A percentile compares a stretch with the other conserved stretches of the same genome.
These are phyloP conservation scores for Clarias laeviceps DNA, from an alignment of 2,797 vertebrate genomes.

Conservation along the genomic window DNA sequence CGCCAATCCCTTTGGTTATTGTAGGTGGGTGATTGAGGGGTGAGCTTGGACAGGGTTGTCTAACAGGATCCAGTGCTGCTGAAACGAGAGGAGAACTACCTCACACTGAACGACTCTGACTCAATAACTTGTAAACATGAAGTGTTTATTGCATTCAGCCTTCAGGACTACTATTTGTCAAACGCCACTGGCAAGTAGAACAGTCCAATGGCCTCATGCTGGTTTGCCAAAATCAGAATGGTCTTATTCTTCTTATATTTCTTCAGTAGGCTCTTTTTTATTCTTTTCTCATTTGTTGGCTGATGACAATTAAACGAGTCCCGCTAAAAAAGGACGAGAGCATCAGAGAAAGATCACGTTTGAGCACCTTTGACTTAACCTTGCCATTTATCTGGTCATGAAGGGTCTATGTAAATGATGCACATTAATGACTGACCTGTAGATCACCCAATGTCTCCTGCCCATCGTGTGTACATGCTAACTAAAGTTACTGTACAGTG, in stretches of 20 bases:
- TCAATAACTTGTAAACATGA: constrained; percentile 2
- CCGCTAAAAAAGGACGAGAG: background rate
- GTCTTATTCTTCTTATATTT: background rate
- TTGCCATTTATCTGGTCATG: constrained; percentile 16
- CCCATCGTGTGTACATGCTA: background rate
- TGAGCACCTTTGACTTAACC: background rate
- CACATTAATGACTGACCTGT: background rate
- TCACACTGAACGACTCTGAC: constrained; percentile 32
- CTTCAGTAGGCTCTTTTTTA: background rate
- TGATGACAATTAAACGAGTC: background rate
- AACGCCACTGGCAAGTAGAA: background rate
- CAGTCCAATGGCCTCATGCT: background rate
- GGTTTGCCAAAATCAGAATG: constrained; percentile 31
- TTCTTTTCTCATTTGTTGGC: background rate
- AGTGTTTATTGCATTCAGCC: constrained; percentile 10
- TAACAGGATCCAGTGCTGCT: background rate
- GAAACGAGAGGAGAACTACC: constrained; percentile 51
- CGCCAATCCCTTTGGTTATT: background rate
- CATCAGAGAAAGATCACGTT: background rate
- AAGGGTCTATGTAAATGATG: background rate
- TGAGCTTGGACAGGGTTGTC: background rate
- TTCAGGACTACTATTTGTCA: constrained; percentile 28
- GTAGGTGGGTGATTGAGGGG: background rate
- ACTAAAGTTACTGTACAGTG: background rate
- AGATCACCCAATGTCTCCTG: background rate